Base-by-base conservation (phyloP, 1,140 invertebrate species). In the Drosophila virilis region DNA sequence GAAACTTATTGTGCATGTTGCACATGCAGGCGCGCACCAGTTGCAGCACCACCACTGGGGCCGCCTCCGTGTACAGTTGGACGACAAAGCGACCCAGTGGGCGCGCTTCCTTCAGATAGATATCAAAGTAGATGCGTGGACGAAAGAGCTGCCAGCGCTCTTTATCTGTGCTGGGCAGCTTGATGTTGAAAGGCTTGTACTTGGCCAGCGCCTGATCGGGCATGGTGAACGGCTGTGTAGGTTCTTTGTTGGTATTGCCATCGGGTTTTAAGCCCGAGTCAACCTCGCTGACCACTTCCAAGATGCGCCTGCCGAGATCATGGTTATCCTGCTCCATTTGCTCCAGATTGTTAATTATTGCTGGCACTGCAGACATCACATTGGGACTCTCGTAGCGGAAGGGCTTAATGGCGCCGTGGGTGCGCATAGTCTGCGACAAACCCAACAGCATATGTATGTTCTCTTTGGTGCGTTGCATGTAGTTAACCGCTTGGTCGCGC, bases 11-110 rank as follows among this genome's bases (percentile, higher is more conserved):
- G 33, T 66, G 42, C 51, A 80, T 60, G 3, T 80, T 57, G 38
- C 59, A 66, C 43, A 79, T 66, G 33, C 90, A 91, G 37, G 79
- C 66, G 32, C 82, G 79, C 13, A 91, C 74, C 48, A 91, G 46
- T 32, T 91, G 80, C 0, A 91, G 72, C 1, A 91, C 91, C 1
- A 91, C 84, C 6, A 78, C 45, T 0, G 91, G 91, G 0, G 82
- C 84, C 0, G 91, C 91, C 57, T 91, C 91, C 1, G 91, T 91
- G 38, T 83, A 91, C 8, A 91, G 81, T 35, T 91, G 73, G 1
- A 91, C 28, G 0, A 80, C 68, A 4, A 91, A 55, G 8, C 91
- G 70, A 0, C 90, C 91, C 45, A 91, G 46, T 0, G 86, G 81
- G 2, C 77, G 77, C 6, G 72, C 43, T 15, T 74, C 75, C 38